A percentile compares a stretch with the other conserved stretches of the same genome.
phyloP scores from a whole-genome alignment of 2,888 invertebrate genomes.

The Microchrysa polita region DNA sequence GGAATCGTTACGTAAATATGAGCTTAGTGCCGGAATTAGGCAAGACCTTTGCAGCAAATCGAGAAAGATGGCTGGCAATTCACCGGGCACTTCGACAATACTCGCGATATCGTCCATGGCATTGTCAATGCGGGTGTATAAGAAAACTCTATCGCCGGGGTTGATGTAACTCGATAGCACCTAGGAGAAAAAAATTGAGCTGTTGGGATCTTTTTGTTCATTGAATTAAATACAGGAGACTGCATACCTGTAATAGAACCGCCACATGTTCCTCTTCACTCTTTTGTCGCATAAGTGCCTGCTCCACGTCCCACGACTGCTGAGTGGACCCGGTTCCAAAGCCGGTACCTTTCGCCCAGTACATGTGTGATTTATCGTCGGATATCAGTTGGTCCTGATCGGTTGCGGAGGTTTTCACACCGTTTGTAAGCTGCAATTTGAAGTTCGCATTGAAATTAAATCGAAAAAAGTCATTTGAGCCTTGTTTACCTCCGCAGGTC shows the following conservation, averaged over 20 bases:
- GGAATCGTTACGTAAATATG: conserved; percentile 94
- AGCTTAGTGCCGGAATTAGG: conserved; percentile 86
- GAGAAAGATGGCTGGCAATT: conserved; percentile 76
- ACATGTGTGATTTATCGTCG: conserved; percentile 80
- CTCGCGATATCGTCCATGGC: conserved; percentile 62
- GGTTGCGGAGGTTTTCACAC: conserved; percentile 55
- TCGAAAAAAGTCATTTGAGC: neutral
- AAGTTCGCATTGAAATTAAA: neutral
- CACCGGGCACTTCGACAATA: conserved; percentile 63
- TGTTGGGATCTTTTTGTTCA: neutral
- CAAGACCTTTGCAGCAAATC: conserved; percentile 84
- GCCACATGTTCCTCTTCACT: conserved; percentile 96
- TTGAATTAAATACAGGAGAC: neutral
- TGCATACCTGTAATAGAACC: conserved; percentile 74
- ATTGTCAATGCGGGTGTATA: conserved; percentile 61
- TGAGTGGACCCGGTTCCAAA: conserved; percentile 96
- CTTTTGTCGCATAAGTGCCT: conserved; percentile 86
- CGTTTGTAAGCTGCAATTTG: conserved; percentile 30
- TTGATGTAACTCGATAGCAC: conserved; percentile 90
- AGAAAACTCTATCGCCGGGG: conserved; percentile 69
- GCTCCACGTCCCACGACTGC: conserved; percentile 97
- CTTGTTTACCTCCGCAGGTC: conserved; percentile 54
- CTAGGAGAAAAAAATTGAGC: conserved; percentile 64
- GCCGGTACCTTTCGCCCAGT: conserved; percentile 97
- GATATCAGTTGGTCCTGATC: conserved; percentile 66